Evolutionary conservation across 2,113 vertebrate genomes (phyloP), one percentile per base, ranked within the genome.

Genomic region (Coptodon bakossiorum): DNA sequence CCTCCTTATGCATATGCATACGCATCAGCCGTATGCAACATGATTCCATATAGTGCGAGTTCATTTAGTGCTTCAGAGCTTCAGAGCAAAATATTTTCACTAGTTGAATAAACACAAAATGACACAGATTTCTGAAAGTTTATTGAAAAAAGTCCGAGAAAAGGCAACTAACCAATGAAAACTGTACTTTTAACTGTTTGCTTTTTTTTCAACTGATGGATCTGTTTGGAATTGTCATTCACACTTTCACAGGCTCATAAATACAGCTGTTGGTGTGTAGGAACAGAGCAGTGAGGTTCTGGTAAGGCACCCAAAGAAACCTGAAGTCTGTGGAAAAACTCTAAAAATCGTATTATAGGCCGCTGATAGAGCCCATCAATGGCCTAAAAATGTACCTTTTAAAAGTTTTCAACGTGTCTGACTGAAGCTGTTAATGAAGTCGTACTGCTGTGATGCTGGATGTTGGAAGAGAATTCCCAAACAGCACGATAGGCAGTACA

Each of bases 71-170:
- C 40, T 45, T 73, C 8, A 17, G 29, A 31, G 56, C 27, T 29
- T 59, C 2, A 29, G 43, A 48, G 22, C 66, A 73, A 27, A 73
- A 73, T 11, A 48, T 48, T 0, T 12, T 48, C 24, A 48, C 71
- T 29, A 27, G 14, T 29, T 76, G 43, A 50, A 50, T 50, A 48
- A 50, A 76, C 24, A 0, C 43, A 29, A 48, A 12, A 11, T 76
- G 16, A 50, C 6, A 1, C 43, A 50, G 10, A 66, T n/a, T 66
- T 66, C 61, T 22, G 4, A 2, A 73, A 73, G 71, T 48, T 48
- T 76, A 48, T 29, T 48, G 9, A 29, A 0, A 50, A 76, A 29
- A 50, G 0, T 76, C 27, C 4, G 24, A 50, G 24, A 19, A 29
- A 76, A 31, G 2, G 24, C 24, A 76, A 31, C 14, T 12, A 31